These are phyloP conservation scores for Daubentonia madagascariensis DNA, from an alignment of 2,113 vertebrate species.

Conservation along the genomic window DNA sequence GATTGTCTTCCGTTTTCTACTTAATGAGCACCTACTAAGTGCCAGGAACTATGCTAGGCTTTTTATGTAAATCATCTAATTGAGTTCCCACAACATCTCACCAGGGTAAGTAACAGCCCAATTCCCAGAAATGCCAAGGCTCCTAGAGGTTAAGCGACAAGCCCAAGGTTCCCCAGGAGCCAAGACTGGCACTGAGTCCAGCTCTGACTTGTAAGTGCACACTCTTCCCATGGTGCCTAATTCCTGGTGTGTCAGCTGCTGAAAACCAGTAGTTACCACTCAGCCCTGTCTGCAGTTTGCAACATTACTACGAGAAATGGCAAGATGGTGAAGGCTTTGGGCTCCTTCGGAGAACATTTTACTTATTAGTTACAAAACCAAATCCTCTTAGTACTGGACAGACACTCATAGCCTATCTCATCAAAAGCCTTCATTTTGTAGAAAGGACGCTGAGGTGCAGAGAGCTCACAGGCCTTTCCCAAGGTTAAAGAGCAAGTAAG, in stretches of 20 bases:
- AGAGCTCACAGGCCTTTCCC: background rate
- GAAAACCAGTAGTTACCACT: background rate
- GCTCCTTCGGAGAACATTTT: background rate
- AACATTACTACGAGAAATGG: background rate
- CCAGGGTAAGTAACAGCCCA: background rate
- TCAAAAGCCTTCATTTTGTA: background rate
- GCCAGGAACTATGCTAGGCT: background rate
- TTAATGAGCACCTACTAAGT: background rate
- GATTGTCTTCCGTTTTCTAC: background rate
- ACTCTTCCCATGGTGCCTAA: fast-evolving
- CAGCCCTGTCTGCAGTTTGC: background rate
- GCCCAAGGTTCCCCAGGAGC: background rate
- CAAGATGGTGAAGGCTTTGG: background rate
- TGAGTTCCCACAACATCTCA: background rate
- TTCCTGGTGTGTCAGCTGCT: background rate
- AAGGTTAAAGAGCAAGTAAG: background rate
- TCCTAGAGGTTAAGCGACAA: background rate
- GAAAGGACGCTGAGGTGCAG: background rate
- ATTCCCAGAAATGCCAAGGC: background rate
- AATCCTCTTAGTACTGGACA: background rate
- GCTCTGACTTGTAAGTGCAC: fast-evolving
- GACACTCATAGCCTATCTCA: background rate
- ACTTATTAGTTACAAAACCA: background rate
- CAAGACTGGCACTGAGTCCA: background rate
- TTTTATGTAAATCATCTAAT: background rate